phyloP scores from a whole-genome alignment of 2,797 vertebrate genomes.

The Sebastiscus tertius region DNA sequence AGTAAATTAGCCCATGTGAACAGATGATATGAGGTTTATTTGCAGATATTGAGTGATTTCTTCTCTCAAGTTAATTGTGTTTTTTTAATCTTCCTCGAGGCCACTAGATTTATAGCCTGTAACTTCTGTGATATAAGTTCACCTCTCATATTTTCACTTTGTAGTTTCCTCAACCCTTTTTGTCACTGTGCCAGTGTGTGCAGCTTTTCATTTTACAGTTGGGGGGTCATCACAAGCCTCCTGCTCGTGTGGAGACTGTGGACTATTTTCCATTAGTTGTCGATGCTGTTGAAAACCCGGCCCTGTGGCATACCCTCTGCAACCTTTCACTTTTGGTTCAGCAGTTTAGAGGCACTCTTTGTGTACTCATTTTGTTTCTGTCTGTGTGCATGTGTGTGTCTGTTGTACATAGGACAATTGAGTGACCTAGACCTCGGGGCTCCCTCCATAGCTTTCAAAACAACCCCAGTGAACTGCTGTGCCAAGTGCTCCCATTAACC shows the following conservation, averaged over 20 bases:
- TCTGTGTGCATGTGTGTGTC: conserved; percentile 31
- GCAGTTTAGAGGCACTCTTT: conserved; percentile 53
- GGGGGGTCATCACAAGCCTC: conserved; percentile 12
- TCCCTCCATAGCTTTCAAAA: conserved; percentile 46
- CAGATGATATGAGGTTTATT: neutral
- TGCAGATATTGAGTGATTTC: neutral
- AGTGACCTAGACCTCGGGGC: conserved; percentile 72
- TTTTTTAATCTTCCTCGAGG: neutral
- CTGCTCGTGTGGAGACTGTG: neutral
- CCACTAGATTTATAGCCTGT: neutral
- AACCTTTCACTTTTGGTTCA: conserved; percentile 43
- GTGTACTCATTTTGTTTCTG: conserved; percentile 52
- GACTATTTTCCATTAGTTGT: conserved; percentile 24
- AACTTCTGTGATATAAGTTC: neutral
- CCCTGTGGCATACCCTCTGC: conserved; percentile 40
- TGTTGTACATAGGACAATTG: conserved; percentile 60
- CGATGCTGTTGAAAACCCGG: conserved; percentile 27
- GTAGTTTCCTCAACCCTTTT: neutral
- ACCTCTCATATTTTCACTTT: neutral
- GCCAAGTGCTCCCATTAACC: conserved; percentile 56
- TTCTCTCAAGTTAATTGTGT: neutral
- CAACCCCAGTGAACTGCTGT: conserved; percentile 41
- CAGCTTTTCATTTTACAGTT: conserved; percentile 1
- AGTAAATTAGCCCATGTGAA: neutral
- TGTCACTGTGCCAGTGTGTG: neutral